Evolutionary conservation across 2,888 invertebrate genomes (phyloP).

Genomic region (Hypomecis punctinalis): DNA sequence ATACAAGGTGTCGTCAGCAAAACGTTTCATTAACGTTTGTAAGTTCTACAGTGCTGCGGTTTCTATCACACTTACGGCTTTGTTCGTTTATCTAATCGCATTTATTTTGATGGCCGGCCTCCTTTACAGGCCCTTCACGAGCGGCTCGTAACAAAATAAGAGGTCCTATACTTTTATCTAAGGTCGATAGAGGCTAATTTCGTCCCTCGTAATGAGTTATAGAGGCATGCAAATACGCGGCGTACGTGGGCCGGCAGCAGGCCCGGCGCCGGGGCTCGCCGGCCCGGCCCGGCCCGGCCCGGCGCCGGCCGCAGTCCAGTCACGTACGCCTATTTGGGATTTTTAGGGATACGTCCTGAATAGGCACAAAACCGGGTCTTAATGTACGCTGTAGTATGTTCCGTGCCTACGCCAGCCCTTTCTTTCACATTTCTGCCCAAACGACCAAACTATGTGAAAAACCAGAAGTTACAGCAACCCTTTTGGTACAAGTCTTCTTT

Average conservation of each 20-base stretch:
- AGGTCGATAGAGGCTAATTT: constrained; percentile 39
- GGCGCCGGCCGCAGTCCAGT: constrained; percentile 16
- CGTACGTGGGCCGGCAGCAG: constrained; percentile 13
- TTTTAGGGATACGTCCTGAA: constrained; percentile 35
- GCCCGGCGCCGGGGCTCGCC: neutral
- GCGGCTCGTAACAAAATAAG: constrained; percentile 29
- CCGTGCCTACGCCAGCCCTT: constrained; percentile 1
- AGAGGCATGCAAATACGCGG: constrained; percentile 45
- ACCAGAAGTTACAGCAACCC: no score
- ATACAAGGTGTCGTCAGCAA: no score
- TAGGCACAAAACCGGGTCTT: constrained; percentile 19
- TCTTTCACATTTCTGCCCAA: constrained; percentile 1
- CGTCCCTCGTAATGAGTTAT: constrained; percentile 37
- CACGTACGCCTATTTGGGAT: constrained; percentile 41
- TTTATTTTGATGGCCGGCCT: constrained; percentile 4
- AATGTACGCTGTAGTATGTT: constrained; percentile 19
- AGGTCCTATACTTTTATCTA: constrained; percentile 25
- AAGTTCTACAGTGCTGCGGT: neutral
- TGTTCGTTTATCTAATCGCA: neutral
- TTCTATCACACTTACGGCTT: neutral
- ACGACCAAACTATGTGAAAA: neutral
- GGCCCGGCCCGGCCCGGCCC: neutral
- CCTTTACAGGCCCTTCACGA: neutral
- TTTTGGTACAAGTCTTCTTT: no score
- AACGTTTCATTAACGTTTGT: no score